phyloP scores from a whole-genome alignment of 2,888 invertebrate species.

The Podotricha telesiphe region DNA sequence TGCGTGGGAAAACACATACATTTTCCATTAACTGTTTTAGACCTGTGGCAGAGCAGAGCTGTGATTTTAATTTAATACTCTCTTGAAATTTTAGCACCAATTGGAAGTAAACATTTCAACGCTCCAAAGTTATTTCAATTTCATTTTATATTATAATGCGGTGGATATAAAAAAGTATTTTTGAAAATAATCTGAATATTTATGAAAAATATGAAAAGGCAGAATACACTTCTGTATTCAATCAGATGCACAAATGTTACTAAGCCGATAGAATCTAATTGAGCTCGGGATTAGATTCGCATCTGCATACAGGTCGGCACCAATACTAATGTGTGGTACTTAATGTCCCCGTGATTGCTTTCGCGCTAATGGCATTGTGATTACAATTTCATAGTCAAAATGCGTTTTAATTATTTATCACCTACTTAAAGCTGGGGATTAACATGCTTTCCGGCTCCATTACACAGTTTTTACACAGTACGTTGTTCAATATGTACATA shows the following conservation, averaged over 20 bases:
- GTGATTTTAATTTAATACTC: no score
- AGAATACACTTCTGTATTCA: constrained; percentile 27
- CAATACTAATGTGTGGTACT: constrained; percentile 34
- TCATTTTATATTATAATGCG: no score
- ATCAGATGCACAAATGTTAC: constrained; percentile 32
- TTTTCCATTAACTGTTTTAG: no score
- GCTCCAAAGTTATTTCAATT: no score
- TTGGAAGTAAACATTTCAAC: no score
- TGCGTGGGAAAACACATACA: no score
- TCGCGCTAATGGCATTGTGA: constrained; percentile 31
- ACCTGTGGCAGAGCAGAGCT: no score
- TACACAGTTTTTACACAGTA: neutral
- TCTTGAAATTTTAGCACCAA: no score
- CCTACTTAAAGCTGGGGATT: constrained; percentile 5
- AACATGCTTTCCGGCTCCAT: neutral
- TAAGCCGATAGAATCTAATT: constrained; percentile 39
- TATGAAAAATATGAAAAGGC: neutral
- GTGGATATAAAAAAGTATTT: neutral
- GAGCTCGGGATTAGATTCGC: constrained; percentile 35
- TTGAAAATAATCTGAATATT: neutral
- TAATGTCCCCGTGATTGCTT: constrained; percentile 35
- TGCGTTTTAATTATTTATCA: constrained; percentile 22
- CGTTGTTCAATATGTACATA: neutral
- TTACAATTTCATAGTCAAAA: constrained; percentile 28
- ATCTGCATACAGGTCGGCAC: constrained; percentile 35